Evolutionary conservation across 2,113 vertebrate species (phyloP), one percentile per base, ranked within the genome.

Genomic region (Ailuropoda melanoleuca): DNA sequence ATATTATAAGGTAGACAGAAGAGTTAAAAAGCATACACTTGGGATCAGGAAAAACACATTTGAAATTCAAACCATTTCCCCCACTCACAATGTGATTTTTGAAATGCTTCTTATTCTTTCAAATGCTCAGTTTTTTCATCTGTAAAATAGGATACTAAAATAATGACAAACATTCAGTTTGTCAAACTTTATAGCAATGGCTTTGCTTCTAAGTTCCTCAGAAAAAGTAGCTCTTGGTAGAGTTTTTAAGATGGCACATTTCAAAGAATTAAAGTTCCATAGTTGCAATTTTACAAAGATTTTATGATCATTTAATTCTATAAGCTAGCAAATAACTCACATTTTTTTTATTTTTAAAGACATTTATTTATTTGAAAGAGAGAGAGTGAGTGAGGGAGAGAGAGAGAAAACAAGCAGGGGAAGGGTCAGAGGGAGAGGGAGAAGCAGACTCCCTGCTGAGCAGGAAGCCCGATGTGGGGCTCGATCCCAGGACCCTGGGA

Each of bases 301-400:
- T 46, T 85, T 77, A 34, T 72, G 17, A 68, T 85, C 34, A 55
- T 85, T 85, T 96, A 95, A 91, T 70, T 95, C 17, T 83, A 11
- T 53, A 39, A 82, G 21, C 24, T 56, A 66, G 19, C 1, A 88
- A 80, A 50, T 80, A 64, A 64, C 62, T 8, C 62, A 66, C 6
- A 66, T 66, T 66, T 31, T 64, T 53, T 53, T 66, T 66, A 43
- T 43, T 60, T 60, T 26, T 26, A 11, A 60, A 26, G 58, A 60
- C 26, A 60, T 60, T 60, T 60, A 60, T 60, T 60, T 60, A 60
- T 60, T 60, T 60, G 24, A 58, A 23, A 58, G 56, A 58, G 8
- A 60, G 58, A 60, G 56, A 58, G 56, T 58, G 56, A 56, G 56
- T 21, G 4, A 43, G 43, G 43, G 50, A 50, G 50, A 13, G 50